Conservation (phyloP, 2,888 invertebrate genomes). For the Noctua comes region DNA sequence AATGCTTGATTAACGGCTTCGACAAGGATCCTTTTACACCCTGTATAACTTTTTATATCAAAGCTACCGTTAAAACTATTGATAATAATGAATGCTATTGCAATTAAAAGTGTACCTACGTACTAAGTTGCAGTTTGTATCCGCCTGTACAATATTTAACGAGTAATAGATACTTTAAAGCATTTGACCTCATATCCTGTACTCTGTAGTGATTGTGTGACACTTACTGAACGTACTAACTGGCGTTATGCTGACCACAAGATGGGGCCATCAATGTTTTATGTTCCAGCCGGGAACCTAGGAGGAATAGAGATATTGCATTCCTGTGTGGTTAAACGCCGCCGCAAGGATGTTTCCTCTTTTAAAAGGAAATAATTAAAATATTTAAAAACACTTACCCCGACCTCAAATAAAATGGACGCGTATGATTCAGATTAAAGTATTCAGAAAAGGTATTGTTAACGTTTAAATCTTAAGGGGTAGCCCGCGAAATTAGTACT, state of each 20-base stretch:
- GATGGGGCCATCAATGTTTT: constrained; percentile 31
- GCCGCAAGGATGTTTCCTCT: constrained; percentile 10
- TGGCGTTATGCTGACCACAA: constrained; percentile 43
- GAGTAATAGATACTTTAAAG: constrained; percentile 3
- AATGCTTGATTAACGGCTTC: neutral
- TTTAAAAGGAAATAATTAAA: neutral
- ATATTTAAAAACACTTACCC: neutral
- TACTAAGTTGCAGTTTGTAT: neutral
- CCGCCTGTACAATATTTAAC: neutral
- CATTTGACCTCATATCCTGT: constrained; percentile 60
- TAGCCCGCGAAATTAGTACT: too few relatives aligned
- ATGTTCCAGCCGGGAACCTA: neutral
- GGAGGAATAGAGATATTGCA: neutral
- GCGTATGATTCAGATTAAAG: too few relatives aligned
- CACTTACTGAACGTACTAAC: neutral
- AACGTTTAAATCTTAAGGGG: too few relatives aligned
- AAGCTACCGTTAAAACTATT: neutral
- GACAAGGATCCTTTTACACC: neutral
- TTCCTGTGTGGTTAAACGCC: constrained; percentile 13
- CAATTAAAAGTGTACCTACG: neutral
- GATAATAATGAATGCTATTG: neutral
- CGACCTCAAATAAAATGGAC: too few relatives aligned
- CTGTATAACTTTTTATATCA: neutral
- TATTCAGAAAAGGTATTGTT: too few relatives aligned
- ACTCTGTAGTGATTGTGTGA: constrained; percentile 48